These are phyloP conservation scores for Sepioteuthis lessoniana DNA, from an alignment of 2,888 invertebrate species.

Conservation along the genomic window DNA sequence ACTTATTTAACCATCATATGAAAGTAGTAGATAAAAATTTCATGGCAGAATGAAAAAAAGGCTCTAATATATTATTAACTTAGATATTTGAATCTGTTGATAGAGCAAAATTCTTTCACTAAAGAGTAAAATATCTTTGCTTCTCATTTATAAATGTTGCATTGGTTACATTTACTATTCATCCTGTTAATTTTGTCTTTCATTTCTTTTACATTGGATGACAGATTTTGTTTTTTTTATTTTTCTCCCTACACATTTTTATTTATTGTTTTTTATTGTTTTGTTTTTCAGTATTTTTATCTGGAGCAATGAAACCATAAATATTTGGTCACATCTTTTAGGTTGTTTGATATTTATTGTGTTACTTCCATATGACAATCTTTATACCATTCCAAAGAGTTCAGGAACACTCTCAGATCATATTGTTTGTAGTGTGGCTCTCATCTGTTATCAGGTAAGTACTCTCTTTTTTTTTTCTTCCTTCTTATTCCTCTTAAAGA, in stretches of 20 bases:
- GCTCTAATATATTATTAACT: no score
- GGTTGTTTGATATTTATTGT: slow-evolving; percentile 82
- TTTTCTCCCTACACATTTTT: neutral
- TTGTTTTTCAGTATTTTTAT: slow-evolving; percentile 86
- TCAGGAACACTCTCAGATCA: slow-evolving; percentile 87
- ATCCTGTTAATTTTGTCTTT: neutral
- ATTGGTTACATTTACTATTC: neutral
- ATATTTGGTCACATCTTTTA: slow-evolving; percentile 94
- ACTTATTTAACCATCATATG: no score
- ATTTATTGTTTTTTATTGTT: slow-evolving; percentile 44
- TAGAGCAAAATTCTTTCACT: no score
- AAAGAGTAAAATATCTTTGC: neutral
- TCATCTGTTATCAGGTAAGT: slow-evolving; percentile 90
- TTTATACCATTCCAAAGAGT: slow-evolving; percentile 79
- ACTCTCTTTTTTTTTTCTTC: neutral
- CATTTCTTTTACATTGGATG: neutral
- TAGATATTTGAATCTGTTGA: no score
- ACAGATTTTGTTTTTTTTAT: neutral
- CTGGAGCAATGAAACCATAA: slow-evolving; percentile 98
- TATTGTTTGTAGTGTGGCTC: slow-evolving; percentile 86
- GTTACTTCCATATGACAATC: slow-evolving; percentile 87
- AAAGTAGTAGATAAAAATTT: no score
- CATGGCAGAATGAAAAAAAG: no score
- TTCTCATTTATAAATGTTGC: neutral
- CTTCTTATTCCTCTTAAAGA: neutral